Evolutionary conservation across 2,113 vertebrate species (phyloP), one percentile per base, ranked within the genome.

Genomic region (Halichoeres trimaculatus): DNA sequence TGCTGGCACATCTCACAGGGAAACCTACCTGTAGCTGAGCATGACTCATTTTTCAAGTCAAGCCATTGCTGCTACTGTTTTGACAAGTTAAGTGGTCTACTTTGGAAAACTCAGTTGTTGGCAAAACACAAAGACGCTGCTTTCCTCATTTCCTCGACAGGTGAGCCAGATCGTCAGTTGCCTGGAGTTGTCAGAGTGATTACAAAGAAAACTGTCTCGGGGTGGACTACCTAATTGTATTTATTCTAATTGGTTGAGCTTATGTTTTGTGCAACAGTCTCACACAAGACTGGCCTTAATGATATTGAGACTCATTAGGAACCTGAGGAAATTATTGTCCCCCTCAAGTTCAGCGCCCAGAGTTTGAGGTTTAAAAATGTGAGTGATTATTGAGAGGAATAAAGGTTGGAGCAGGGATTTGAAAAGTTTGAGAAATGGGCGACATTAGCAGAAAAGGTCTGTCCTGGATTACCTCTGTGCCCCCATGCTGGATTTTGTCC

Each of bases 381-480:
- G 68, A 74, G 76, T 52, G 52, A 76, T 78, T 66, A 78, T 71
- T 9, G 0, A 22, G 48, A 50, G 24, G 71, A 50, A 8, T 54
- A 60, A 72, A 61, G 57, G 24, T 60, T 78, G 53, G 13, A 62
- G 78, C 62, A 66, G 9, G 38, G 71, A 48, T 77, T 64, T 19
- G 41, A 16, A 40, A 40, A 30, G 3, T 6, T 30, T 30, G 30
- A 4, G 30, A 30, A 30, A 30, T 30, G 30, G 6, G 30, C 30
- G 6, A 30, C 30, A 30, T 30, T 30, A 30, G 30, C 30, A 30
- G 30, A 30, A 4, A 3, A 30, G 30, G 30, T 6, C 3, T 30
- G 30, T n/a, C n/a, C n/a, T n/a, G n/a, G n/a, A n/a, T n/a, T n/a
- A n/a, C n/a, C n/a, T n/a, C n/a, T n/a, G n/a, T n/a, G n/a, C n/a